These are phyloP conservation scores for Cosmorhoe ocellata DNA, from an alignment of 2,888 invertebrate genomes.

Conservation along the genomic window DNA sequence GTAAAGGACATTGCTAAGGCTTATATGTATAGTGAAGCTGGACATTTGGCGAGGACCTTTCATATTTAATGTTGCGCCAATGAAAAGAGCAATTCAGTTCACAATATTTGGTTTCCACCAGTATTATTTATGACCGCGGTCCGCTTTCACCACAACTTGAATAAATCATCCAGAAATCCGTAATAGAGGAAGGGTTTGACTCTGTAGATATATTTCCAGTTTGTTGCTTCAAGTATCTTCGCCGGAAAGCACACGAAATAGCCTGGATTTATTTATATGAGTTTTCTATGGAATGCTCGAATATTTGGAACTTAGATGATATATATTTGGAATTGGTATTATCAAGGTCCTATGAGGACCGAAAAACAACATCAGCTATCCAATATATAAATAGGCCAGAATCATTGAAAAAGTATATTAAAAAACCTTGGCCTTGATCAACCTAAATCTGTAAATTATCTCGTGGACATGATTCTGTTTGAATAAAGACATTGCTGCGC, in stretches of 20 bases:
- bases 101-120: slow-evolving; percentile 38
- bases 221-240: slow-evolving; percentile 14
- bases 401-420: too few species aligned
- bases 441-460: too few species aligned
- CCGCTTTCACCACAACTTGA: slow-evolving; percentile 34
- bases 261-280: slow-evolving; percentile 14
- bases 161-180: slow-evolving; percentile 33
- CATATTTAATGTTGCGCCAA: slow-evolving; percentile 54
- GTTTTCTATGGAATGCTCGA: background rate
- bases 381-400: too few species aligned
- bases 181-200: slow-evolving; percentile 31
- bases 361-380: too few species aligned
- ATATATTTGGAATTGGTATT: slow-evolving; percentile 5
- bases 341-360: too few species aligned
- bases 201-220: slow-evolving; percentile 19
- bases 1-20: too few species aligned
- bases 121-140: slow-evolving; percentile 31
- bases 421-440: too few species aligned
- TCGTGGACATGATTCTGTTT: background rate
- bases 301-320: too few species aligned
- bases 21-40: slow-evolving; percentile 4
- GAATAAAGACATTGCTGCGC: slow-evolving; percentile 4
- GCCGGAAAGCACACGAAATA: slow-evolving; percentile 12
- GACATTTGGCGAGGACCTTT: slow-evolving; percentile 42
- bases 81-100: slow-evolving; percentile 43